Base-by-base conservation (phyloP, 2,797 vertebrate genomes). In the Gallinago solitaria region DNA sequence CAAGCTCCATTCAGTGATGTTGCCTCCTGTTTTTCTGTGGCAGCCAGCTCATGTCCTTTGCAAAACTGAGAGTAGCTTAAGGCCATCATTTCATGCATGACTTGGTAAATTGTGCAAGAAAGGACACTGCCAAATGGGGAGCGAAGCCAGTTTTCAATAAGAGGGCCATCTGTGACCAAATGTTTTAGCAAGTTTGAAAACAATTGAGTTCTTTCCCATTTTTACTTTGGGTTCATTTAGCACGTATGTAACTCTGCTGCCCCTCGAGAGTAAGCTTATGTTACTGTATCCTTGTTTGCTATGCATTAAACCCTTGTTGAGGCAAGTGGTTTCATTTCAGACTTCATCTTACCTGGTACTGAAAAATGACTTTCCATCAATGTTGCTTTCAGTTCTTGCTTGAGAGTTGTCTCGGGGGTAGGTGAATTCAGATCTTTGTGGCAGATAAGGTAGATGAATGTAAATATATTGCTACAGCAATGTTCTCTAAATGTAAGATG, bases 101-200 rank as follows among this genome's bases (percentile, higher is more conserved):
- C 93, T 97, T 86, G 51, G 85, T 97, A 97, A 97, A 96, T 91
- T 96, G 96, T 96, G 96, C 82, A 92, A 89, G 96, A 83, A 96
- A 94, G 95, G 90, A 95, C 80, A 60, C 70, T 98, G 97, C 97
- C 97, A 98, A 84, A 39, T 12, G 87, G 73, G 91, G 69, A 97
- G 65, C 48, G 82, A 5, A 50, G 97, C 97, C 98, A 98, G 95
- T 95, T 98, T 96, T 95, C 96, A 92, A 27, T 85, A 39, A 90
- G 87, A 87, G 93, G 57, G 63, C 98, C 98, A 98, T 98, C 97
- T 98, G 98, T 97, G 93, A 93, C 45, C 37, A 86, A 97, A 92
- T 91, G 76, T 85, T 96, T 75, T 64, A 88, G 67, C 64, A 74
- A 95, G 86, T 95, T 78, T 76, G 47, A 91, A 96, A 96, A 91